Conservation (phyloP, 2,113 vertebrate species). For the Erinaceus europaeus region DNA sequence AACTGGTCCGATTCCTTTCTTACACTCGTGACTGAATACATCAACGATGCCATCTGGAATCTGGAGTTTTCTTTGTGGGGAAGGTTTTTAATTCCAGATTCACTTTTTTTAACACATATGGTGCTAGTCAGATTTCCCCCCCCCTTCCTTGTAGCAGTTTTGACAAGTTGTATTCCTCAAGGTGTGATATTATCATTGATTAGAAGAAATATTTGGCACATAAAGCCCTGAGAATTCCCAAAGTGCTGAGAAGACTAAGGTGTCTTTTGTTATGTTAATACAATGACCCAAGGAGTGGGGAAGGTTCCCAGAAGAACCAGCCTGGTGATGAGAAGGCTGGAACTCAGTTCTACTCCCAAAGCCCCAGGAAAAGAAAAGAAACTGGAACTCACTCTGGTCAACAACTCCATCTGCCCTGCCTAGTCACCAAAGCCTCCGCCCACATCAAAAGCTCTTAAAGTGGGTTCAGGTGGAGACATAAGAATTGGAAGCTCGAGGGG, state of each 20-base stretch:
- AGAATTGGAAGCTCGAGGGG: background rate
- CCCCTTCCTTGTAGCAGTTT: background rate
- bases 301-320: background rate
- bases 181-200: background rate
- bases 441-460: background rate
- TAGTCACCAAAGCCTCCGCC: background rate
- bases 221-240: conserved; percentile 4
- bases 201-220: background rate
- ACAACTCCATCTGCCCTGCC: background rate
- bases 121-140: background rate
- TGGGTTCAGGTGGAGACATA: too few species aligned
- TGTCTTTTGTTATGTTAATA: background rate
- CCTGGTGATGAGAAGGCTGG: background rate
- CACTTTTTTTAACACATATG: background rate
- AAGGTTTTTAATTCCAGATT: background rate
- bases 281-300: background rate
- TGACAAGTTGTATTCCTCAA: background rate
- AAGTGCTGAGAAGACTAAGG: background rate
- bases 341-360: background rate
- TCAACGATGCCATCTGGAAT: background rate
- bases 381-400: background rate
- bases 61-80: background rate
- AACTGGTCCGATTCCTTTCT: background rate
- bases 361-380: background rate
- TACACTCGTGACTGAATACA: background rate